Percentiles rank a stretch among this genome's conserved stretches.
Conservation (phyloP, 1,140 invertebrate genomes). For the Triops cancriformis region DNA sequence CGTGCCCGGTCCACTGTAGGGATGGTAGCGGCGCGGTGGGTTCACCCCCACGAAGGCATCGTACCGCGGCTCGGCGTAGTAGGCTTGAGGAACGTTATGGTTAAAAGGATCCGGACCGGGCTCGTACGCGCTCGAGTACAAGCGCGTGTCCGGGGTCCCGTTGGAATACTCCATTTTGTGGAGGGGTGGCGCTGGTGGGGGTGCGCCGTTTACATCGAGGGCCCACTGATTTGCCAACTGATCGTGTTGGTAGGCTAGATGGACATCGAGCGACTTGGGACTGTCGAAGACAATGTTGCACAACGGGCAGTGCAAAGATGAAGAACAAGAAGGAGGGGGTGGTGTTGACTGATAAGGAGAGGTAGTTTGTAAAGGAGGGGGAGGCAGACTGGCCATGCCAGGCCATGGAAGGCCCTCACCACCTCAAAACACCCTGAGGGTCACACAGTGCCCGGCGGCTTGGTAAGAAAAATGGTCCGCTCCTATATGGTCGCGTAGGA, state of each 20-base stretch:
- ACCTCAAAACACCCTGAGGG: not conserved
- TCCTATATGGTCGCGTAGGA: constrained; percentile 20
- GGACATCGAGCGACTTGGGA: constrained; percentile 61
- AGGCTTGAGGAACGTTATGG: constrained; percentile 41
- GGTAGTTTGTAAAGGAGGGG: constrained; percentile 25
- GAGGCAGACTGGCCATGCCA: constrained; percentile 27
- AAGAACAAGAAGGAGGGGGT: constrained; percentile 24
- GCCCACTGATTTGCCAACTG: constrained; percentile 65
- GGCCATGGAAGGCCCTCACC: constrained; percentile 23
- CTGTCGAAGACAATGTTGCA: constrained; percentile 63
- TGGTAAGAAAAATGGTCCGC: constrained; percentile 1
- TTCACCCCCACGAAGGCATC: constrained; percentile 28
- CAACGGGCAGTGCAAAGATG: constrained; percentile 50
- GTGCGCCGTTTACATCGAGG: constrained; percentile 41
- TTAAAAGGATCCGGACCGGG: constrained; percentile 21
- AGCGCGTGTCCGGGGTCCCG: constrained; percentile 30
- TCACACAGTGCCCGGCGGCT: not conserved
- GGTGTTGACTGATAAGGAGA: constrained; percentile 14
- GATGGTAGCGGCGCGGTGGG: constrained; percentile 40
- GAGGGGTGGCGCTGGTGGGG: not conserved
- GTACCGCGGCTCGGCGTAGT: constrained; percentile 39
- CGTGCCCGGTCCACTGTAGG: constrained; percentile 24
- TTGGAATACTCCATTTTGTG: constrained; percentile 31
- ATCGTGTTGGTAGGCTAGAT: constrained; percentile 67
- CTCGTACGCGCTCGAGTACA: constrained; percentile 26